Percentiles rank a stretch among this genome's conserved stretches.
These are phyloP conservation scores for Mormyrus iriodes DNA, from an alignment of 2,113 vertebrate genomes.

Conservation along the genomic window DNA sequence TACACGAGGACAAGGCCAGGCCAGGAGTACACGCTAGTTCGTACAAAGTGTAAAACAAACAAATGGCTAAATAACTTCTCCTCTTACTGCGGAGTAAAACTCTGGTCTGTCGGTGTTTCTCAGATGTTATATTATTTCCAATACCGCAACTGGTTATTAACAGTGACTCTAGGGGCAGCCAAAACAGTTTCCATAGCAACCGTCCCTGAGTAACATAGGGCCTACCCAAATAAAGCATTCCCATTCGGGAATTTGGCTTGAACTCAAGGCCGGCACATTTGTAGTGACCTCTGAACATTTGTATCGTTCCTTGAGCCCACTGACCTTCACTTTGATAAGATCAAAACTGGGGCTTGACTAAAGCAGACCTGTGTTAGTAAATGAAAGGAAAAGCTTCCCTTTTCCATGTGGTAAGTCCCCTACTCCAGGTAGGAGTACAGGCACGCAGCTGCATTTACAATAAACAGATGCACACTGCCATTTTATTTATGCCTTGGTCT, in stretches of 20 bases:
- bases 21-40: neutral
- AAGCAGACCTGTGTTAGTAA: constrained; percentile 48
- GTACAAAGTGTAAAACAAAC: neutral
- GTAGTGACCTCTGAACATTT: constrained; percentile 49
- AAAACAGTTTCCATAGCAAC: constrained; percentile 46
- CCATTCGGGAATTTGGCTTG: constrained; percentile 19
- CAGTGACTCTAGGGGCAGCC: constrained; percentile 17
- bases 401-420: too few species aligned
- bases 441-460: neutral
- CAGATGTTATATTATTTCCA: constrained; percentile 24
- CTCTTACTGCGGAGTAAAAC: neutral
- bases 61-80: neutral
- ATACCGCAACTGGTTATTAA: constrained; percentile 39
- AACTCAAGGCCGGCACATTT: constrained; percentile 48
- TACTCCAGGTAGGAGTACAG: neutral
- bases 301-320: constrained; percentile 40
- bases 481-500: neutral
- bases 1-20: neutral
- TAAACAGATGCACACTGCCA: neutral
- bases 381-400: constrained; percentile 40
- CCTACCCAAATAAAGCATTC: constrained; percentile 38
- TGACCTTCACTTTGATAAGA: constrained; percentile 56
- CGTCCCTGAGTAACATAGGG: constrained; percentile 39
- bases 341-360: constrained; percentile 29
- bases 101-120: neutral